These are phyloP conservation scores for Myrmophylax atrothorax DNA, from an alignment of 2,113 vertebrate genomes.

Conservation along the genomic window DNA sequence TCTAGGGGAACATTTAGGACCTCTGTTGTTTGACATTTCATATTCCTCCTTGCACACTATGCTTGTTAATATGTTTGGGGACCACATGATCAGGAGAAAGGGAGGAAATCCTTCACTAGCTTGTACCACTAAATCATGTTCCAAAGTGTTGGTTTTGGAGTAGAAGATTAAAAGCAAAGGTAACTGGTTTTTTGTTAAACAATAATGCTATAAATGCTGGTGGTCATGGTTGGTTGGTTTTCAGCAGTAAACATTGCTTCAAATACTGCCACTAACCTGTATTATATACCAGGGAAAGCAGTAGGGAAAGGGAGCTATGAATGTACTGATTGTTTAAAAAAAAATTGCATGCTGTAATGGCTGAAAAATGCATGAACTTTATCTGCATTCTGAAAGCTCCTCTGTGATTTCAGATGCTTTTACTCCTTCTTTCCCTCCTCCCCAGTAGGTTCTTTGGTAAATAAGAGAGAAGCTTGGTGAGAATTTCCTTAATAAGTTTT, in stretches of 20 bases:
- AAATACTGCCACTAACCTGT: background rate
- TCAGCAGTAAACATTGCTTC: background rate
- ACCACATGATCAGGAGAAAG: background rate
- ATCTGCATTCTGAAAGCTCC: background rate
- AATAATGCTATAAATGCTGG: background rate
- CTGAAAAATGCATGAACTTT: background rate
- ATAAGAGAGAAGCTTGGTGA: background rate
- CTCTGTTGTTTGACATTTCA: background rate
- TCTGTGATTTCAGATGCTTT: background rate
- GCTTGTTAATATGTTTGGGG: background rate
- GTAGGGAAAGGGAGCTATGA: background rate
- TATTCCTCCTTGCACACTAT: background rate
- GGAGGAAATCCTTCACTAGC: background rate
- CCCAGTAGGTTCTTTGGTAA: background rate
- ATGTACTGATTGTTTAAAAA: background rate
- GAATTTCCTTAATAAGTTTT: background rate
- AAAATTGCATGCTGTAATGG: background rate
- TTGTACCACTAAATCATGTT: background rate
- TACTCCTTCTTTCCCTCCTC: background rate
- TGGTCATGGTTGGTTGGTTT: background rate
- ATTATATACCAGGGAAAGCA: background rate
- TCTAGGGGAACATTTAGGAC: background rate
- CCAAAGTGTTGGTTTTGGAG: background rate
- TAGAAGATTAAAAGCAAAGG: background rate
- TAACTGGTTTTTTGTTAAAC: background rate